A percentile compares a stretch with the other conserved stretches of the same genome.
Conservation (phyloP, 2,888 invertebrate species). For the Cactoblastis cactorum region DNA sequence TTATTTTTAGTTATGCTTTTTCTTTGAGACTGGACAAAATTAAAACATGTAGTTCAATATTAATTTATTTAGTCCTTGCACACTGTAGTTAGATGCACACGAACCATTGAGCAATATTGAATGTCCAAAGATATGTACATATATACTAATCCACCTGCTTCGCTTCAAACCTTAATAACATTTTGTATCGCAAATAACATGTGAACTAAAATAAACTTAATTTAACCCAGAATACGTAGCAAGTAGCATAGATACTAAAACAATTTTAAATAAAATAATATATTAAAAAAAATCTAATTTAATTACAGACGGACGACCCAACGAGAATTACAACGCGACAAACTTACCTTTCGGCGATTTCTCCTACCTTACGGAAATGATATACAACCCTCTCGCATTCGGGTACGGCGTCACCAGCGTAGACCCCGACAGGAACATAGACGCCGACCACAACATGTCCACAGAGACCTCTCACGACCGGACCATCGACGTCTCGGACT, state of each 20-base stretch:
- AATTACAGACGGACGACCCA: constrained; percentile 65
- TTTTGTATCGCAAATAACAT: background rate
- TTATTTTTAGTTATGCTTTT: background rate
- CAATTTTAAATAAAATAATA: background rate
- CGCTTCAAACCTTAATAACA: constrained; percentile 20
- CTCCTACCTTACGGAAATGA: constrained; percentile 75
- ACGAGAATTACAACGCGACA: constrained; percentile 76
- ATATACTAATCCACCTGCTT: constrained; percentile 28
- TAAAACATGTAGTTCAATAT: background rate
- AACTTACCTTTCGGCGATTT: constrained; percentile 78
- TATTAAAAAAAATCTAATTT: background rate
- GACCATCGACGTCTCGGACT: constrained; percentile 69
- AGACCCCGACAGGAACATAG: constrained; percentile 55
- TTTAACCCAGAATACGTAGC: background rate
- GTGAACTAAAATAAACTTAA: background rate
- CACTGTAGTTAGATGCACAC: constrained; percentile 2
- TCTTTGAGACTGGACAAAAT: background rate
- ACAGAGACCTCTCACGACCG: constrained; percentile 52
- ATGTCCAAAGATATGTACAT: background rate
- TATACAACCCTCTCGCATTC: constrained; percentile 68
- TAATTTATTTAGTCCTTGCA: background rate
- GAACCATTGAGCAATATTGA: background rate
- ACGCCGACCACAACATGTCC: constrained; percentile 43
- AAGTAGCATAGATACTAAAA: background rate
- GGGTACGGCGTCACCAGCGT: constrained; percentile 55